Conservation (phyloP, 2,797 vertebrate genomes). For the Orientallactaga sibirica region DNA sequence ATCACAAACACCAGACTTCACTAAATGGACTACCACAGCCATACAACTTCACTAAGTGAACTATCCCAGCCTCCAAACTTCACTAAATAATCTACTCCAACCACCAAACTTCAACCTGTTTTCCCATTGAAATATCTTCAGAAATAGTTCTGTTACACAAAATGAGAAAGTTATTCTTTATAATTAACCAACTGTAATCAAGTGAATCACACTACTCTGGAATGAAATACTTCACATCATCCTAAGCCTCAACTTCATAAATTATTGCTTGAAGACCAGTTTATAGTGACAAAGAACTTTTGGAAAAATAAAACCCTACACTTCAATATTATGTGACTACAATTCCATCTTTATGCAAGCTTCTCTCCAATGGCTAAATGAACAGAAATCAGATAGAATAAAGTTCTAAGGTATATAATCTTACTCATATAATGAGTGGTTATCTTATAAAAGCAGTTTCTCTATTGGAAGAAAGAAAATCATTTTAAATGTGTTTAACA, state of each 20-base stretch:
- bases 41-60: too few relatives aligned
- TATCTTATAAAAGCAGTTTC: conserved; percentile 41
- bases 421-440: conserved; percentile 41
- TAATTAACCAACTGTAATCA: neutral
- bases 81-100: too few relatives aligned
- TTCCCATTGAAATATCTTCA: conserved; percentile 48
- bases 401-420: neutral
- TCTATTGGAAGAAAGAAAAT: conserved; percentile 29
- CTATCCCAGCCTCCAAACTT: too few relatives aligned
- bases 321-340: conserved; percentile 43
- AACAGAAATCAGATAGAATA: conserved; percentile 58
- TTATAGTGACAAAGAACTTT: conserved; percentile 48
- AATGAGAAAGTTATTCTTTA: conserved; percentile 13
- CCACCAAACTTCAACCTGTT: neutral
- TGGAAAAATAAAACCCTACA: conserved; percentile 57
- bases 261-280: neutral
- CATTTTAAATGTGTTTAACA: conserved; percentile 49
- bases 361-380: conserved; percentile 53
- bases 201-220: neutral
- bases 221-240: neutral
- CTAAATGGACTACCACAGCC: too few relatives aligned
- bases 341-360: neutral
- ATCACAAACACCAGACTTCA: too few relatives aligned
- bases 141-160: neutral
- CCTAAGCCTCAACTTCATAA: neutral